Evolutionary conservation across 2,888 invertebrate genomes (phyloP).

Genomic region (Habroteleia sp.): DNA sequence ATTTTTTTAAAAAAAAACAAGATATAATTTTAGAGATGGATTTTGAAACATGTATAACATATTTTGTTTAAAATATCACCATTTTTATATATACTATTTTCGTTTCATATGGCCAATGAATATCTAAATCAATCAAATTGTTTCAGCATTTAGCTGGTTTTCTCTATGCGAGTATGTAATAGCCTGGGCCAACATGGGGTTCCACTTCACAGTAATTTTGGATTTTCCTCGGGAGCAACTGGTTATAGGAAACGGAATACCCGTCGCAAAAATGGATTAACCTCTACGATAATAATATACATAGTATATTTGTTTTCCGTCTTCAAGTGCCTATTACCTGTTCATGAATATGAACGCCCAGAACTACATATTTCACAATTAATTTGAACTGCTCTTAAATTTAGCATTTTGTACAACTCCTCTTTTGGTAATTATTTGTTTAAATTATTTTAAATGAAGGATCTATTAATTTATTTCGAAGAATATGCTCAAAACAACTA

Average conservation of each 20-base stretch:
- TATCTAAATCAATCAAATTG: too few relatives aligned
- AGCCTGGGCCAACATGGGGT: conserved; percentile 95
- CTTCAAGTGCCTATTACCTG: conserved; percentile 78
- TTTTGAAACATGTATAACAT: too few relatives aligned
- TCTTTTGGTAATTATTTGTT: too few relatives aligned
- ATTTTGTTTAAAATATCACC: too few relatives aligned
- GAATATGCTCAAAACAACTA: conserved; percentile 18
- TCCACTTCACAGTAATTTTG: conserved; percentile 92
- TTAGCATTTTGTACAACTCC: conserved; percentile 25
- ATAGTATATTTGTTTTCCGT: conserved; percentile 70
- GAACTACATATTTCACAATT: too few relatives aligned
- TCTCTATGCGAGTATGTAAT: conserved; percentile 96
- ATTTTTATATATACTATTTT: too few relatives aligned
- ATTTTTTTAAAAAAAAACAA: too few relatives aligned
- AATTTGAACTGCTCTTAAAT: conserved; percentile 32
- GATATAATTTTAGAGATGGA: too few relatives aligned
- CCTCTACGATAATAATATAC: conserved; percentile 66
- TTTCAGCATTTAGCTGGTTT: conserved; percentile 95
- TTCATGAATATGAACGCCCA: conserved; percentile 66
- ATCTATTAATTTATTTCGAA: conserved; percentile 9
- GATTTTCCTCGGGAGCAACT: conserved; percentile 93
- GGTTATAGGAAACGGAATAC: conserved; percentile 85
- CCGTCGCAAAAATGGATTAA: conserved; percentile 78
- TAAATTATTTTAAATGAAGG: too few relatives aligned
- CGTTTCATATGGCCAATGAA: too few relatives aligned